Percentiles rank a stretch among this genome's conserved stretches.
Evolutionary conservation across 1,140 invertebrate species (phyloP).

Genomic region (Holcopasites calliopsidis): DNA sequence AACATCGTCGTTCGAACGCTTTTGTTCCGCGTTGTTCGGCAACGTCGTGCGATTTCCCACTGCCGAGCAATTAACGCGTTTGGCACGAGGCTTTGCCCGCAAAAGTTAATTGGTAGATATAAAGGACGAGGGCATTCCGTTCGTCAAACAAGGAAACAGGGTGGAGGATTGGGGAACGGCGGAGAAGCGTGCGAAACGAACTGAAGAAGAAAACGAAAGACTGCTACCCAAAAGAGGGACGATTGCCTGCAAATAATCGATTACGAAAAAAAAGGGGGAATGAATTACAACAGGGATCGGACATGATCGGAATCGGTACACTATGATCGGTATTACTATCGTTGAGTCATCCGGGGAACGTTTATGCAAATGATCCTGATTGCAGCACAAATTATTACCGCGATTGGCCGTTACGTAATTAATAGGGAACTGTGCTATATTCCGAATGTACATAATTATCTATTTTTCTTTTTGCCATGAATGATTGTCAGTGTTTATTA

Average conservation of each 20-base stretch:
- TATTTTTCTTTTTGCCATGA: too few relatives aligned
- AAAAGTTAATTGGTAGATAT: too few relatives aligned
- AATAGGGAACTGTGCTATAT: too few relatives aligned
- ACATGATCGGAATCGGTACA: slow-evolving; percentile 15
- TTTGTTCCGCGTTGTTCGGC: slow-evolving; percentile 45
- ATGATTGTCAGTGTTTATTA: too few relatives aligned
- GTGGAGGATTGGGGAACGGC: not conserved
- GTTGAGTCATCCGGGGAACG: slow-evolving; percentile 35
- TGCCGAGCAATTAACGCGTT: not conserved
- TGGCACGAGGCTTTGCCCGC: not conserved
- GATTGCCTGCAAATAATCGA: not conserved
- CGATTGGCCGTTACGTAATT: too few relatives aligned
- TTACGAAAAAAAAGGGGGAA: not conserved
- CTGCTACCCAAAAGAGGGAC: not conserved
- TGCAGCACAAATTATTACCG: not conserved
- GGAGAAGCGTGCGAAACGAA: too few relatives aligned
- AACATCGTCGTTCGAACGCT: slow-evolving; percentile 5
- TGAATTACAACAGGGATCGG: not conserved
- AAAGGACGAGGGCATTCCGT: too few relatives aligned
- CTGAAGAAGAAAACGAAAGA: slow-evolving; percentile 5
- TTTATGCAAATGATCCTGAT: not conserved
- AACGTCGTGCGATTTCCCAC: slow-evolving; percentile 3
- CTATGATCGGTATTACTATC: slow-evolving; percentile 6
- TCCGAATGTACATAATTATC: too few relatives aligned
- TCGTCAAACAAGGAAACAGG: not conserved